Base-by-base conservation (phyloP, 2,113 vertebrate genomes). In the Gambusia holbrooki region DNA sequence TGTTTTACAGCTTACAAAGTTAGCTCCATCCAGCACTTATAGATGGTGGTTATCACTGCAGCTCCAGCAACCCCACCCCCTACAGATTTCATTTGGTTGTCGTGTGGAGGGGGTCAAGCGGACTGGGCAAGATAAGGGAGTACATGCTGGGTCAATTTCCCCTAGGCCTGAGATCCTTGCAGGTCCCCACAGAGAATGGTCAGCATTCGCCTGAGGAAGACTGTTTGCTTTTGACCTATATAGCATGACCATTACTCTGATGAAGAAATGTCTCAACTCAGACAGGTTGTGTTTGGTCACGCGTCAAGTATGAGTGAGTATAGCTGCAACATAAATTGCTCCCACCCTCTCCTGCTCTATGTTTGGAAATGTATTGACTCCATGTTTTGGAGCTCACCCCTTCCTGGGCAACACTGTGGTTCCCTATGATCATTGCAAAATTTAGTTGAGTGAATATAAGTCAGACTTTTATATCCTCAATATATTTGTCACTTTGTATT, bases 71-170 rank as follows among this genome's bases (percentile, higher is more conserved):
- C 66, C 48, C 64, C 62, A 78, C 79, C 83, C 84, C 90, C 86
- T 78, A 84, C 86, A 81, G 84, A 84, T 90, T 92, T 92, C 82
- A 94, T 93, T 94, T 93, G 91, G 83, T 90, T 80, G 79, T 85
- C 87, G 77, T 83, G 76, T 81, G 84, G 76, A 89, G 87, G 85
- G 88, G 91, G 87, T 93, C 88, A 89, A 88, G 85, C 85, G 67
- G 90, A 91, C 86, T 83, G 81, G 80, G 76, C 58, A 62, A 93
- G 93, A 95, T 93, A 94, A 91, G 90, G 67, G 87, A 80, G 80
- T 76, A 77, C 93, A 90, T 93, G 92, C 93, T 94, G 92, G 80
- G 90, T 92, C 91, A 91, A 94, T 93, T 93, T 93, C 84, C 88
- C 76, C 84, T 71, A 84, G 77, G 79, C 74, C 80, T 73, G 80